Conservation (phyloP, 2,888 invertebrate species). For the Neoitamus cyanurus region DNA sequence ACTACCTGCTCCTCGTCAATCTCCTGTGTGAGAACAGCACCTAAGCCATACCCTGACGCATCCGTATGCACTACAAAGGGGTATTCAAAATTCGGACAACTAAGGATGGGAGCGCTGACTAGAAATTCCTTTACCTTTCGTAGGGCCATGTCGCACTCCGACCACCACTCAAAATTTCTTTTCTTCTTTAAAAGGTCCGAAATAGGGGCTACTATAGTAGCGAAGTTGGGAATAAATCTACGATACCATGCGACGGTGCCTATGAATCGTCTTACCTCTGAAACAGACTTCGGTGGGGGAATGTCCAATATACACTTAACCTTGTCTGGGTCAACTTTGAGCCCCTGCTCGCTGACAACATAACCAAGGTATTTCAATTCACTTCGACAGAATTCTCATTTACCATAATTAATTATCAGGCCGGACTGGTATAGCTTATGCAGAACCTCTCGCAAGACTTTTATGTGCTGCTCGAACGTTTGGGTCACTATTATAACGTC, state of each 20-base stretch:
- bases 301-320: conserved; percentile 36
- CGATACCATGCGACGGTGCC: conserved; percentile 48
- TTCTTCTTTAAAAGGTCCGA: conserved; percentile 42
- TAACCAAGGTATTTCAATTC: conserved; percentile 46
- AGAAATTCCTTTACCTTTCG: background rate
- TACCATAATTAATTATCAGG: too few relatives aligned
- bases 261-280: conserved; percentile 32
- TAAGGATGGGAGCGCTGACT: background rate
- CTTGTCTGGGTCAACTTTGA: conserved; percentile 48
- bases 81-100: conserved; percentile 14
- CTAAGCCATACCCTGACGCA: conserved; percentile 47
- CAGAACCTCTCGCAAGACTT: background rate
- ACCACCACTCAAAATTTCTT: conserved; percentile 14
- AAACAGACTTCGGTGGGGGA: conserved; percentile 38
- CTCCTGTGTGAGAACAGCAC: conserved; percentile 48
- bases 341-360: conserved; percentile 24
- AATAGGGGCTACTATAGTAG: conserved; percentile 26
- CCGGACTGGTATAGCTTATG: conserved; percentile 18
- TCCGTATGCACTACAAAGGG: conserved; percentile 45
- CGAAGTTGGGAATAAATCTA: conserved; percentile 43
- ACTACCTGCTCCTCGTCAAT: conserved; percentile 35
- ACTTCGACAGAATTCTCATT: conserved; percentile 45
- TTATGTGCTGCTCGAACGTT: background rate
- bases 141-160: background rate
- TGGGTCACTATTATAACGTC: background rate